Evolutionary conservation across 1,140 invertebrate genomes (phyloP), one percentile per base, ranked within the genome.

Genomic region (Phenacoccus solenopsis): DNA sequence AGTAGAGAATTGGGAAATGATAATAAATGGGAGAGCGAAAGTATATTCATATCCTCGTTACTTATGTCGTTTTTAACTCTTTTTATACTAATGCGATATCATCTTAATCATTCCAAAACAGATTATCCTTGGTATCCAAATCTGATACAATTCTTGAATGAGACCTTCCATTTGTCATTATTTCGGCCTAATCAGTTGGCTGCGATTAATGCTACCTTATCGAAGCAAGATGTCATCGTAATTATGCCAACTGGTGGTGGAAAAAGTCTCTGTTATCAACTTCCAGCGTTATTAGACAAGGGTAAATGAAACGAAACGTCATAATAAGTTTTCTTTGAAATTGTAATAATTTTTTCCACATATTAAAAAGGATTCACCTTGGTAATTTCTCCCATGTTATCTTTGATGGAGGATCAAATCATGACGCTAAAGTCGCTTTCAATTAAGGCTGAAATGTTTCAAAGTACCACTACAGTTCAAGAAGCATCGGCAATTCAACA

Each of bases 161-260:
- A 83, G 69, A 78, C 85, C 0, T 94, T 93, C 75, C 82, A 85
- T 59, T 84, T 93, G 68, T 76, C 84, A 20, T 75, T 78, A 3
- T 86, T 93, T 74, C 82, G 91, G 70, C 84, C 88, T 1, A 83
- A 89, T 75, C 92, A 94, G 77, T 77, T 90, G 28, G 80, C 86
- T 70, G 86, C 89, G 0, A 94, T 96, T 72, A 96, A 96, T 81
- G 90, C 90, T 0, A 87, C 87, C 0, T 78, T 96, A 76, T 86
- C 86, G 16, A 84, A 85, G 4, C 83, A 91, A 75, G 91, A 96
- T 80, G 86, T 87, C 61, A 87, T 97, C 74, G 81, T 96, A 1
- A 85, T 97, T 3, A 95, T 96, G 93, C 93, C 94, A 1, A 96
- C 94, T 20, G 93, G 93, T 3, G 93, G 92, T 30, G 94, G 94